phyloP scores from a whole-genome alignment of 2,113 vertebrate species.

The Noctilio leporinus region DNA sequence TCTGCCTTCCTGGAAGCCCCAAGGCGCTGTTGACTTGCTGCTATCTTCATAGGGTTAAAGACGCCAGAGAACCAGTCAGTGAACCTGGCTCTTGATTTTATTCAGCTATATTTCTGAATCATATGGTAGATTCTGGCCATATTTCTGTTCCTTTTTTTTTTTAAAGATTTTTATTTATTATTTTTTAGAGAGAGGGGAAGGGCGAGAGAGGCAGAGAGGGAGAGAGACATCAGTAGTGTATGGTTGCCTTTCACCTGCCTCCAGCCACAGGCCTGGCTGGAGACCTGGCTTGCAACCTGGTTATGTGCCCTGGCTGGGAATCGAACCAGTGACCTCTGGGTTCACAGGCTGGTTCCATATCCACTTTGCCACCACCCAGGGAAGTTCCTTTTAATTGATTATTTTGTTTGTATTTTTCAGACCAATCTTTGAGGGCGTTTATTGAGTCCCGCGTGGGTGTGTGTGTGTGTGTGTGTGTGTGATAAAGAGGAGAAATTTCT shows the following conservation, averaged over 20 bases:
- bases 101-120: too few relatives aligned
- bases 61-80: neutral
- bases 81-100: neutral
- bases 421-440: neutral
- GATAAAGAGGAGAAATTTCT: neutral
- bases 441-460: neutral
- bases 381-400: neutral
- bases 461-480: neutral
- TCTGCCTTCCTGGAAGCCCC: neutral
- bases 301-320: too few relatives aligned
- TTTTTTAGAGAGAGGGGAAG: too few relatives aligned
- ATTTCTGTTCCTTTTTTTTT: neutral
- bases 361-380: too few relatives aligned
- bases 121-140: neutral
- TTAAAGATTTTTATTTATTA: neutral
- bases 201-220: too few relatives aligned
- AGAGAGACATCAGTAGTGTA: too few relatives aligned
- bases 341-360: too few relatives aligned
- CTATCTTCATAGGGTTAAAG: neutral
- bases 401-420: neutral
- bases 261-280: too few relatives aligned
- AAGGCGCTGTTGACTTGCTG: accelerated
- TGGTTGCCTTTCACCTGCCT: too few relatives aligned
- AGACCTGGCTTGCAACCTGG: too few relatives aligned
- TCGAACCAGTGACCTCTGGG: too few relatives aligned